Base-by-base conservation (phyloP, 64 coral and sea anemone species). In the Actinia equina region DNA sequence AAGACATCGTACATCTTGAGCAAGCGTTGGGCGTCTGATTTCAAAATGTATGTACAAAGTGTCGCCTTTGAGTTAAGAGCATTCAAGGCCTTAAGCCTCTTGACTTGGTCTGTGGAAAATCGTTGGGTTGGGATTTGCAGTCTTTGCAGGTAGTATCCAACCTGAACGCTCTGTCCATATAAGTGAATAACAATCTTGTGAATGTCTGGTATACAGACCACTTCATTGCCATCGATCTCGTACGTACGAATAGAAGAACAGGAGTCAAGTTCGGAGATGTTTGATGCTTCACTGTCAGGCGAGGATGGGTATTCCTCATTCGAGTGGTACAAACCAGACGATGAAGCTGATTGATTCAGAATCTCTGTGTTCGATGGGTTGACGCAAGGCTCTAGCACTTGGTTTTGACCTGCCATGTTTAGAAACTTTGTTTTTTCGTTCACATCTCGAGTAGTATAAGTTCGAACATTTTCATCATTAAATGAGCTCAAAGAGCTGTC, bases 121-220 rank as follows among this genome's bases (percentile, higher is more conserved):
- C 94, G 82, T 17, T 90, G 90, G 25, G 94, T 96, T 57, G 88
- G 46, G 81, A 96, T 96, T n/a, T 80, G 88, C 2, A 96, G 85
- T 11, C 91, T 82, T 18, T 96, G 85, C 55, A 96, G 88, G 42
- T 93, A 96, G 37, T 93, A 93, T 0, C 94, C 94, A 0, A 96
- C 94, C 67, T 96, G 94, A 7, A 90, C 94, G 45, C 94, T 90
- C 12, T 96, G 94, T 0, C 91, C 91, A 70, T 89, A 93, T 46
- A 93, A 45, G 42, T 89, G 88, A 70, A 96, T 96, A 30, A 96
- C 89, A 37, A 83, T 85, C 23, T 96, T 96, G 41, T 90, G 94
- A 16, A 96, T 89, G 70, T 96, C 91, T 74, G 94, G 94, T 63
- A 96, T 93, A 55, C 94, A 96, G 3, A 96, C 94, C 70, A 96